Evolutionary conservation across 2,888 invertebrate species (phyloP).

Genomic region (Strigamia maritima): DNA sequence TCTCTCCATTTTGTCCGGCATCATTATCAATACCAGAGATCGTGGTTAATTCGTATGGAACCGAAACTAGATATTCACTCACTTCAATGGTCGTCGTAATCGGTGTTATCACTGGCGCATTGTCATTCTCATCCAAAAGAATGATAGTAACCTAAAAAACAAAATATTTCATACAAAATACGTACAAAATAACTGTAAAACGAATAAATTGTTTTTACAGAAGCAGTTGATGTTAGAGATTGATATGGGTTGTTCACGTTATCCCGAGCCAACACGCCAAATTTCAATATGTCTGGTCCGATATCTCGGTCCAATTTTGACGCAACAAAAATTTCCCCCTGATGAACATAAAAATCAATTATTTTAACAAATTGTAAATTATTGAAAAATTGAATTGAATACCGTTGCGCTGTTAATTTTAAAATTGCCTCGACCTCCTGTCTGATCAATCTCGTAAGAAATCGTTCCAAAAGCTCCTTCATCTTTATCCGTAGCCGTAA

Average conservation of each 20-base stretch:
- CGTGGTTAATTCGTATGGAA: background rate
- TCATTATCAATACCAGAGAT: too few relatives aligned
- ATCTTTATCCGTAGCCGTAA: background rate
- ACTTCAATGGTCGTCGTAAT: background rate
- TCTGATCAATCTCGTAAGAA: background rate
- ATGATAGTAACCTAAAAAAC: background rate
- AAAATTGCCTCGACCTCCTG: background rate
- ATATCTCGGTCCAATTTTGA: background rate
- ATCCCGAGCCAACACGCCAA: background rate
- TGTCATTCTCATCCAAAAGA: constrained; percentile 1
- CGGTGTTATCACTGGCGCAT: background rate
- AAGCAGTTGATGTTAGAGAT: background rate
- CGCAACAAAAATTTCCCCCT: background rate
- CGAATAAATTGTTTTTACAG: background rate
- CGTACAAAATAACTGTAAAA: background rate
- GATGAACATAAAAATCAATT: background rate
- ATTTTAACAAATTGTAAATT: too few relatives aligned
- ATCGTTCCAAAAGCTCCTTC: background rate
- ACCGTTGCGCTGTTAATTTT: background rate
- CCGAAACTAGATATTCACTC: background rate
- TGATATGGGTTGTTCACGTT: background rate
- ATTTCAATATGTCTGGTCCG: background rate
- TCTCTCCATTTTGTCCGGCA: too few relatives aligned
- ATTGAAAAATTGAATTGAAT: too few relatives aligned
- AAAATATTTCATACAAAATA: background rate